These are phyloP conservation scores for Ricordea florida DNA, from an alignment of 92 coral and sea anemone genomes.

Conservation along the genomic window DNA sequence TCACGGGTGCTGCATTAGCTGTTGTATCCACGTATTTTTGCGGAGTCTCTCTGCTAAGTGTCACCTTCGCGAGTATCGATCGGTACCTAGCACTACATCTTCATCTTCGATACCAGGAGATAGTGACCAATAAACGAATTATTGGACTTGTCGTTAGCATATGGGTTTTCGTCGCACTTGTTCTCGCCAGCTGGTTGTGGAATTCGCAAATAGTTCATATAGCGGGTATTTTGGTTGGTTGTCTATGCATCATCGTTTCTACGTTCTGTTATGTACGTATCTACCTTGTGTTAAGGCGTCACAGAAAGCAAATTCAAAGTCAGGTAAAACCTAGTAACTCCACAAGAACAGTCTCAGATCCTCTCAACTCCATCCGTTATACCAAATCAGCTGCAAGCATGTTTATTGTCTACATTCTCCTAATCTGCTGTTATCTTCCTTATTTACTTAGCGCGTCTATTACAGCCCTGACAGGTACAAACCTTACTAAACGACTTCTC, in stretches of 20 bases:
- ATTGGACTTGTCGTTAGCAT: neutral
- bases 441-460: neutral
- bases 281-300: slow-evolving; percentile 7
- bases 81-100: neutral
- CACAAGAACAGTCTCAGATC: neutral
- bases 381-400: neutral
- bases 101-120: slow-evolving; percentile 11
- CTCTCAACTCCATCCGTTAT: neutral
- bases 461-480: neutral
- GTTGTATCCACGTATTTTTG: slow-evolving; percentile 9
- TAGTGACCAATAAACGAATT: slow-evolving; percentile 15
- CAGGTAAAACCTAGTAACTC: neutral
- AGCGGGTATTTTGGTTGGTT: neutral
- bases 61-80: neutral
- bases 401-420: slow-evolving; percentile 13
- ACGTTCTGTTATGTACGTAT: slow-evolving; percentile 3
- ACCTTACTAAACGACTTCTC: neutral
- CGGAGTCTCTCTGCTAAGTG: slow-evolving; percentile 5
- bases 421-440: neutral
- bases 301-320: neutral
- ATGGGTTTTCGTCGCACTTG: neutral
- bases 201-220: neutral
- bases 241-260: neutral
- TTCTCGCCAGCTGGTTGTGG: neutral
- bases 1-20: neutral